phyloP scores from a whole-genome alignment of 1,140 invertebrate species.

The Stegodyphus mimosarum region DNA sequence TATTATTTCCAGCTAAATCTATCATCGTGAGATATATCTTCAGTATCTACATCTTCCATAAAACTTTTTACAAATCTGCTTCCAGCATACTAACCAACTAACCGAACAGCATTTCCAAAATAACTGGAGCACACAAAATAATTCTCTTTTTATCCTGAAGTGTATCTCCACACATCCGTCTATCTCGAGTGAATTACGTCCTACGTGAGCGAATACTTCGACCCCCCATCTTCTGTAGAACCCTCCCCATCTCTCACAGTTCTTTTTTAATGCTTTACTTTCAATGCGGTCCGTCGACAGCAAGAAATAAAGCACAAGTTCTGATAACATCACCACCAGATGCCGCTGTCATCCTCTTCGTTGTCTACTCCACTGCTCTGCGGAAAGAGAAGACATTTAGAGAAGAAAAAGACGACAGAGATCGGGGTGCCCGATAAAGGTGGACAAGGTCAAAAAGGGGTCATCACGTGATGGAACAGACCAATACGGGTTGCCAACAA shows the following conservation, averaged over 20 bases:
- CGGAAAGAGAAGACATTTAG: not conserved
- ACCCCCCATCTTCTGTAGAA: not conserved
- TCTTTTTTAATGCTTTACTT: not conserved
- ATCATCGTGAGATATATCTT: too few species aligned
- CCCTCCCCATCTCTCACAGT: not conserved
- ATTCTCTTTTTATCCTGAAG: not conserved
- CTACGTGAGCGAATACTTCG: slow-evolving; percentile 4
- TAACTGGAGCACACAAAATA: not conserved
- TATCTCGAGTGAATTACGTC: not conserved
- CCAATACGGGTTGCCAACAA: not conserved
- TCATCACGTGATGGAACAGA: slow-evolving; percentile 15
- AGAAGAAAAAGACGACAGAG: slow-evolving; percentile 7
- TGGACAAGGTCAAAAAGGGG: slow-evolving; percentile 47
- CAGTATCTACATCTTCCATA: too few species aligned
- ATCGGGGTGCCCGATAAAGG: slow-evolving; percentile 27
- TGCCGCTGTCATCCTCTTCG: slow-evolving; percentile 47
- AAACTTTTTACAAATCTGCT: too few species aligned
- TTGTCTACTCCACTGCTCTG: not conserved
- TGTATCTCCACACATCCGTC: not conserved
- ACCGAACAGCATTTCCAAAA: not conserved
- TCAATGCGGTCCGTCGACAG: not conserved
- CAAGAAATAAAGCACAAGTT: not conserved
- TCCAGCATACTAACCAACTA: not conserved
- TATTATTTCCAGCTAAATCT: too few species aligned
- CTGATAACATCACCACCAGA: slow-evolving; percentile 57